Evolutionary conservation across 2,113 vertebrate genomes (phyloP).

Genomic region (Hippotragus niger): DNA sequence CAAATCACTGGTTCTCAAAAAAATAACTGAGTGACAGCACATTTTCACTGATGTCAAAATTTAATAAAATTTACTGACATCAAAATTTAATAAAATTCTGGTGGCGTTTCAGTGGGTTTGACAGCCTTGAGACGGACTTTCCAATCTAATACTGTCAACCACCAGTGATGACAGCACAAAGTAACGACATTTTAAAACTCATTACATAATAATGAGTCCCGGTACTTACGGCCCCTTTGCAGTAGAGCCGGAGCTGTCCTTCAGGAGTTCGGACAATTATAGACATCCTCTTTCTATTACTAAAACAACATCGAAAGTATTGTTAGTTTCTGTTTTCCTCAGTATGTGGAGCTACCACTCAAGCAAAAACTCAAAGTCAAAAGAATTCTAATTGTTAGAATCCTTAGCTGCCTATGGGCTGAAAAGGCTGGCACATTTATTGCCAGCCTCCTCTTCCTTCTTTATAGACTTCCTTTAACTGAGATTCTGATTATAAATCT

Average conservation of each 20-base stretch:
- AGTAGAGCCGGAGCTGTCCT: constrained; percentile 91
- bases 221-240: constrained; percentile 94
- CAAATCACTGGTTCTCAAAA: neutral
- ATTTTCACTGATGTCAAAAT: neutral
- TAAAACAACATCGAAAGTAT: constrained; percentile 70
- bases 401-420: neutral
- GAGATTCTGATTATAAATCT: neutral
- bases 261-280: constrained; percentile 91
- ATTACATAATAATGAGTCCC: neutral
- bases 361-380: neutral
- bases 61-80: neutral
- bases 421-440: neutral
- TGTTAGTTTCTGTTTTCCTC: neutral
- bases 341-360: neutral
- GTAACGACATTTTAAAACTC: neutral
- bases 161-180: neutral
- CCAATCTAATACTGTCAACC: neutral
- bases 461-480: neutral
- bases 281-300: constrained; percentile 96
- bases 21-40: neutral
- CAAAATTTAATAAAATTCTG: neutral
- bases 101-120: neutral
- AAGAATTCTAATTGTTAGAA: neutral
- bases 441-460: neutral
- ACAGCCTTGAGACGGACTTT: neutral